These are phyloP conservation scores for Parambassis ranga DNA, from an alignment of 2,797 vertebrate species.

Conservation along the genomic window DNA sequence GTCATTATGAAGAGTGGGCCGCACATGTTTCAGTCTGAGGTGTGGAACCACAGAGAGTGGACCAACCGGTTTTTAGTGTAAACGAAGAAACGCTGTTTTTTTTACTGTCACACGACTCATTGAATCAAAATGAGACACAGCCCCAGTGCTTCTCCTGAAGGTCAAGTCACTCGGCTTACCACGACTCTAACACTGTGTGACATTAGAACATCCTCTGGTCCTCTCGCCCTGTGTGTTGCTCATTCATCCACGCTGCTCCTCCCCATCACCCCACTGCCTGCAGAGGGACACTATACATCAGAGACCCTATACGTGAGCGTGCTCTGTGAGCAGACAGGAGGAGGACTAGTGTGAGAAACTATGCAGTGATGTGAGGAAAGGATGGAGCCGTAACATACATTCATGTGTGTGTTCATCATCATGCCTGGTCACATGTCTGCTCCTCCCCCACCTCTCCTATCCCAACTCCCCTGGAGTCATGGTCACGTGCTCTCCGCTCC, in stretches of 20 bases:
- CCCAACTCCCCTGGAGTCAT: slow-evolving; percentile 33
- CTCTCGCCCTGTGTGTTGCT: background rate
- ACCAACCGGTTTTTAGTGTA: too few relatives aligned
- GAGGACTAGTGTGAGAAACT: background rate
- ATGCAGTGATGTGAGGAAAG: background rate
- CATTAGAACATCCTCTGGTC: slow-evolving; percentile 16
- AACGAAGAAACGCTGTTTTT: too few relatives aligned
- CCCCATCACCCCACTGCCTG: slow-evolving; percentile 24
- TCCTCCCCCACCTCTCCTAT: slow-evolving; percentile 44
- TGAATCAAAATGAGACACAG: slow-evolving; percentile 18
- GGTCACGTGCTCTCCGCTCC: slow-evolving; percentile 47
- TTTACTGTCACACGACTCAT: too few relatives aligned
- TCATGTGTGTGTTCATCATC: slow-evolving; percentile 25
- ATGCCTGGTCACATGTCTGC: slow-evolving; percentile 39
- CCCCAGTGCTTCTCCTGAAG: slow-evolving; percentile 34
- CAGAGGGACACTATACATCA: background rate
- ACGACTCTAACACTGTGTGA: slow-evolving; percentile 15
- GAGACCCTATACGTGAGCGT: background rate
- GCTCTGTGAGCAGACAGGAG: background rate
- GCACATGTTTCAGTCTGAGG: too few relatives aligned
- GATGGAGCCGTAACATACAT: background rate
- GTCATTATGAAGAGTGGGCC: too few relatives aligned
- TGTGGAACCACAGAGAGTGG: too few relatives aligned
- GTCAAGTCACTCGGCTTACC: slow-evolving; percentile 23
- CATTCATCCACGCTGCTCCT: slow-evolving; percentile 16